Conservation (phyloP, 2,797 vertebrate genomes). For the Oreortyx pictus region DNA sequence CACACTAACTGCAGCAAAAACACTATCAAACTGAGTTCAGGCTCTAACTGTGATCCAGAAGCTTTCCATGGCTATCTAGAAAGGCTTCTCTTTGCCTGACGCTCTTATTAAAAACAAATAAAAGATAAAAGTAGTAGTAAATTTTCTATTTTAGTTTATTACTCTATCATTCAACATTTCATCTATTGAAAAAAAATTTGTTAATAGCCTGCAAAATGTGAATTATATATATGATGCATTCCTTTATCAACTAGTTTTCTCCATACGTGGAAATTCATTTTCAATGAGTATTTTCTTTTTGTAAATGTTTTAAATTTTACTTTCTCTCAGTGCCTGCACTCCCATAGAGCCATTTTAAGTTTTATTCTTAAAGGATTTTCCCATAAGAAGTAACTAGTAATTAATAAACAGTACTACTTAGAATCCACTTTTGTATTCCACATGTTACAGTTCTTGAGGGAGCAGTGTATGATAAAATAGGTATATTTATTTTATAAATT, state of each 20-base stretch:
- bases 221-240: background rate
- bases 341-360: background rate
- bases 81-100: background rate
- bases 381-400: constrained; percentile 23
- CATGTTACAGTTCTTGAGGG: background rate
- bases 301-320: background rate
- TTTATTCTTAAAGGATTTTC: constrained; percentile 35
- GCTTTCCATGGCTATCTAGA: background rate
- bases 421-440: background rate
- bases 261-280: background rate
- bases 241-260: background rate
- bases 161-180: background rate
- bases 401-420: constrained; percentile 16
- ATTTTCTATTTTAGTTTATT: background rate
- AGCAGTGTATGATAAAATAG: background rate
- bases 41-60: background rate
- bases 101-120: background rate
- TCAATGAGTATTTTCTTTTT: background rate
- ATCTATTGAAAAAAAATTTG: background rate
- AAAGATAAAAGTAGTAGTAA: background rate
- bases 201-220: background rate
- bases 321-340: background rate
- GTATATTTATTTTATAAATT: constrained; percentile 14
- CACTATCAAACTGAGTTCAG: background rate
- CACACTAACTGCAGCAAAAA: background rate